A percentile compares a stretch with the other conserved stretches of the same genome.
Conservation (phyloP, 2,113 vertebrate genomes). For the Menidia beryllina region DNA sequence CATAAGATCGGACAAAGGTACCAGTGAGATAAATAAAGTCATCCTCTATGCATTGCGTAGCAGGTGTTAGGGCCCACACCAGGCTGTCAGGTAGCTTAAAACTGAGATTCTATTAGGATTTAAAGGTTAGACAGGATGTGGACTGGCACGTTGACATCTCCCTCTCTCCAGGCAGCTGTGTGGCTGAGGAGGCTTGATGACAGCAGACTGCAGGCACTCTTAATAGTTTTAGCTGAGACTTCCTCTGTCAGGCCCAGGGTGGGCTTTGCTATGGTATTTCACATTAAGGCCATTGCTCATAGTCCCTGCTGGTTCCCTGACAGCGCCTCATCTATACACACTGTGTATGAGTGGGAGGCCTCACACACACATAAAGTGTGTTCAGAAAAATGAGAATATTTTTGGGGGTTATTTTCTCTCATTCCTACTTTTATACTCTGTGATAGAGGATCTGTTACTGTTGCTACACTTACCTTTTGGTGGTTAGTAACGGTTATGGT, state of each 20-base stretch:
- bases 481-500: background rate
- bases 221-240: conserved; percentile 35
- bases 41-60: background rate
- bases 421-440: background rate
- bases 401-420: background rate
- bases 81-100: conserved; percentile 24
- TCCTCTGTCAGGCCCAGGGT: conserved; percentile 58
- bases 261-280: conserved; percentile 73
- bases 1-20: background rate
- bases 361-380: background rate
- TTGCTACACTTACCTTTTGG: background rate
- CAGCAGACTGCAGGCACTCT: conserved; percentile 57
- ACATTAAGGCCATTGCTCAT: conserved; percentile 60
- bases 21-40: background rate
- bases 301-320: conserved; percentile 41
- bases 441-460: background rate
- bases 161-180: conserved; percentile 55
- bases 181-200: conserved; percentile 48
- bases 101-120: conserved; percentile 34
- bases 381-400: background rate
- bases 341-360: conserved; percentile 14
- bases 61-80: conserved; percentile 29
- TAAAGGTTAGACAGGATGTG: conserved; percentile 78
- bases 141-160: conserved; percentile 66
- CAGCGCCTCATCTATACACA: conserved; percentile 27